These are phyloP conservation scores for Dicaeum eximium DNA, from an alignment of 2,113 vertebrate genomes.

Conservation along the genomic window DNA sequence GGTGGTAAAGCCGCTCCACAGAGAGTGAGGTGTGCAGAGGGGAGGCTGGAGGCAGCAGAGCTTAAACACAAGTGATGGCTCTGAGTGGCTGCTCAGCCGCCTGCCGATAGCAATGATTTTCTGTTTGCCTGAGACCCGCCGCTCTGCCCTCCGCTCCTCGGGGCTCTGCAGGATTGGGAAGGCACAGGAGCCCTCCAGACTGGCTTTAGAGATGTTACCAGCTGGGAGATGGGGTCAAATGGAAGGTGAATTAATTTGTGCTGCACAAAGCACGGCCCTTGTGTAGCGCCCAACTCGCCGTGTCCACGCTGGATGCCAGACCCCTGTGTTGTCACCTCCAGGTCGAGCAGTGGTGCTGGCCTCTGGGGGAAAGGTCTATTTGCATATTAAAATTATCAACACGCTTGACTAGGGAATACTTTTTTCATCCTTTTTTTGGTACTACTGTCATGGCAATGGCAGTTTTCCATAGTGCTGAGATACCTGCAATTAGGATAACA, in stretches of 20 bases:
- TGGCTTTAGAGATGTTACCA: background rate
- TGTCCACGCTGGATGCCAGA: background rate
- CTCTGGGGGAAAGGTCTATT: background rate
- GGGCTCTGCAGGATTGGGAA: background rate
- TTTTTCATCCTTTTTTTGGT: background rate
- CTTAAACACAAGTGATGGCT: slow-evolving; percentile 39
- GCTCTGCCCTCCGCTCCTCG: background rate
- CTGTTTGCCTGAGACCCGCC: background rate
- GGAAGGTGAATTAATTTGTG: background rate
- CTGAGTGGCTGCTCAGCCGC: slow-evolving; percentile 13
- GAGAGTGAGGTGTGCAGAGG: background rate
- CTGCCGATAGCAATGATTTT: slow-evolving; percentile 36
- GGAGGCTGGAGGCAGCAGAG: background rate
- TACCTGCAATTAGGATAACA: background rate
- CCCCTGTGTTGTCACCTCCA: background rate
- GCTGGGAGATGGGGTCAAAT: background rate
- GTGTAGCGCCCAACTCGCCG: fast-evolving
- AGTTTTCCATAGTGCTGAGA: background rate
- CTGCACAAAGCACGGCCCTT: fast-evolving
- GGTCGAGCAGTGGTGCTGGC: background rate
- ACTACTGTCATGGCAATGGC: background rate
- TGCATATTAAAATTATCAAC: background rate
- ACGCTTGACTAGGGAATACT: background rate
- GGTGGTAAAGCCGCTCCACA: background rate
- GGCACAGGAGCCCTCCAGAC: background rate